Evolutionary conservation across 2,113 vertebrate genomes (phyloP), one percentile per base, ranked within the genome.

Genomic region (Anoplopoma fimbria): DNA sequence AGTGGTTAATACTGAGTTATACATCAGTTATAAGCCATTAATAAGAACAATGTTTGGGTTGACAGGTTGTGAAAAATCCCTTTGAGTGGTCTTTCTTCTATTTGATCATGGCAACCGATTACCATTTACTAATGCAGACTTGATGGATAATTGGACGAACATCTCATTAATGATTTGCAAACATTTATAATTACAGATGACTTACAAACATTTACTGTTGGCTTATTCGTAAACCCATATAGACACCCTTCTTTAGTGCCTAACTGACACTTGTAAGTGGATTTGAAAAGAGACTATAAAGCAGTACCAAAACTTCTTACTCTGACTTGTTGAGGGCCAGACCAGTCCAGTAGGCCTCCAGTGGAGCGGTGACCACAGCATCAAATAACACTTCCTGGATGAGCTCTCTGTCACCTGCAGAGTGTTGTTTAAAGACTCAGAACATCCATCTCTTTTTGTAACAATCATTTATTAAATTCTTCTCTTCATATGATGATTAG

Each of bases 341-440:
- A 78, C 97, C 97, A 60, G 97, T 99, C 98, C 98, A 99, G 69
- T 99, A 99, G 9, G 97, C 96, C 94, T 97, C 97, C 49, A 99
- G 95, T 0, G 98, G 98, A 76, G 98, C 98, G 4, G 97, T 99
- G 91, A 99, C 97, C 31, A 99, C 98, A 2, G 98, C 97, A 78
- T 99, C 98, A 89, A 99, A 99, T 57, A 99, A 91, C 75, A 99
- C 98, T 91, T 99, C 98, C 89, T 99, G 97, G 91, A 99, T 98
- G 87, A 99, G 88, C 91, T 99, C 98, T 93, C 97, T 97, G 93
- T 99, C 98, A 94, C 98, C 98, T 99, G 82, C 63, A 77, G 71
- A 89, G 31, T 9, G 31, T 38, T 19, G n/a, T 78, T 83, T 55
- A 51, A 40, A 69, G 27, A 57, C 9, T 15, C 13, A 25, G 33